Evolutionary conservation across 1,140 invertebrate genomes (phyloP).

Genomic region (Mya arenaria): DNA sequence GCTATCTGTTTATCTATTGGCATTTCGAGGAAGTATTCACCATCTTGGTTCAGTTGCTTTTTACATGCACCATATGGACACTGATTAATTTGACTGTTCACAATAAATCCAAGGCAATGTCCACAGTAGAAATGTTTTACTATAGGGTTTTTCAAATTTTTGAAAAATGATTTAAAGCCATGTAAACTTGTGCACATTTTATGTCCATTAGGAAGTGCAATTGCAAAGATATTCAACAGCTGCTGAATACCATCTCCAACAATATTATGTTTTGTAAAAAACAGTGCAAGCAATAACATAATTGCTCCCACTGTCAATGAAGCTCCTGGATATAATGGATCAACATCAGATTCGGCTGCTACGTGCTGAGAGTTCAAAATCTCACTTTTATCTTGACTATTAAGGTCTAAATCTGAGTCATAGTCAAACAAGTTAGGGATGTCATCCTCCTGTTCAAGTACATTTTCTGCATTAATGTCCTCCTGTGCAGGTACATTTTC

Average conservation of each 20-base stretch:
- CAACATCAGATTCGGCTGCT: neutral
- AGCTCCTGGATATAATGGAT: slow-evolving; percentile 1
- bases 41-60: neutral
- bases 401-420: no score
- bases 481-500: no score
- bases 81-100: neutral
- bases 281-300: slow-evolving; percentile 5
- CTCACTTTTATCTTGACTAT: no score
- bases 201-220: slow-evolving; percentile 42
- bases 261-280: slow-evolving; percentile 12
- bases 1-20: neutral
- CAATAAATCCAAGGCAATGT: neutral
- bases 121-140: neutral
- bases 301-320: slow-evolving; percentile 3
- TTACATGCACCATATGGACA: neutral
- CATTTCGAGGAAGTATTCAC: neutral
- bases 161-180: slow-evolving; percentile 55
- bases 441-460: no score
- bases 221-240: slow-evolving; percentile 1
- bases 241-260: slow-evolving; percentile 18
- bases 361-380: no score
- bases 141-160: slow-evolving; percentile 27
- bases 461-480: no score
- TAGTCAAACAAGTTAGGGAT: no score
- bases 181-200: slow-evolving; percentile 50